Percentiles rank a stretch among this genome's conserved stretches.
Evolutionary conservation across 35 echinoderm and acorn worm species (phyloP).

Genomic region (Chiridota heheva): DNA sequence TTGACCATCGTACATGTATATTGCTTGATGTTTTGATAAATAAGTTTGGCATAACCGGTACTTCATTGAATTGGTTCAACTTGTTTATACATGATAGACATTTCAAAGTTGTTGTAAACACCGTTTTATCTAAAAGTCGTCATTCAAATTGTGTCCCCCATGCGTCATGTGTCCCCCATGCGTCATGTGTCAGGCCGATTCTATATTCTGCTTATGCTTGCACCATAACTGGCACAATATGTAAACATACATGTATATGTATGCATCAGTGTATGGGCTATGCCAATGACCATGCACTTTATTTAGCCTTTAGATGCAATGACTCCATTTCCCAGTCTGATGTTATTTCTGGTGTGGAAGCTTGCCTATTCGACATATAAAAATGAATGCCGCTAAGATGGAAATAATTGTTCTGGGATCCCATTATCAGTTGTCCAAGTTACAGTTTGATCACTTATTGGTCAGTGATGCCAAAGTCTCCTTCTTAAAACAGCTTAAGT

Average conservation of each 20-base stretch:
- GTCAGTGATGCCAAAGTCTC: too few relatives aligned
- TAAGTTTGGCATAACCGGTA: not conserved
- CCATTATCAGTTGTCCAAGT: too few relatives aligned
- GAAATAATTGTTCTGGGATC: too few relatives aligned
- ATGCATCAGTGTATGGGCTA: constrained; percentile 20
- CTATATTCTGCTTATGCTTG: constrained; percentile 28
- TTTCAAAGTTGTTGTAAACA: constrained; percentile 4
- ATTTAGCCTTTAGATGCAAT: not conserved
- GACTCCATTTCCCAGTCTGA: too few relatives aligned
- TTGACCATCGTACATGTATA: too few relatives aligned
- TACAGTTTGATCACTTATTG: too few relatives aligned
- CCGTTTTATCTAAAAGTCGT: constrained; percentile 2
- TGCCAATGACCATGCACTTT: constrained; percentile 10
- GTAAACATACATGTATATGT: too few relatives aligned
- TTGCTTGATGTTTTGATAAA: not conserved
- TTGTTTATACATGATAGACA: constrained; percentile 16
- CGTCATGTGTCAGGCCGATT: constrained; percentile 1
- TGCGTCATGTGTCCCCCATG: constrained; percentile 10
- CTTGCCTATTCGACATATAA: too few relatives aligned
- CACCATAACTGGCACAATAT: constrained; percentile 3
- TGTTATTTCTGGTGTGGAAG: too few relatives aligned
- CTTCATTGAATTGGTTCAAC: not conserved
- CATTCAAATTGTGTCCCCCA: too few relatives aligned
- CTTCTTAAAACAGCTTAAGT: too few relatives aligned
- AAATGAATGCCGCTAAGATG: too few relatives aligned